phyloP scores from a whole-genome alignment of 1,140 invertebrate species.

The Asbolus verrucosus region DNA sequence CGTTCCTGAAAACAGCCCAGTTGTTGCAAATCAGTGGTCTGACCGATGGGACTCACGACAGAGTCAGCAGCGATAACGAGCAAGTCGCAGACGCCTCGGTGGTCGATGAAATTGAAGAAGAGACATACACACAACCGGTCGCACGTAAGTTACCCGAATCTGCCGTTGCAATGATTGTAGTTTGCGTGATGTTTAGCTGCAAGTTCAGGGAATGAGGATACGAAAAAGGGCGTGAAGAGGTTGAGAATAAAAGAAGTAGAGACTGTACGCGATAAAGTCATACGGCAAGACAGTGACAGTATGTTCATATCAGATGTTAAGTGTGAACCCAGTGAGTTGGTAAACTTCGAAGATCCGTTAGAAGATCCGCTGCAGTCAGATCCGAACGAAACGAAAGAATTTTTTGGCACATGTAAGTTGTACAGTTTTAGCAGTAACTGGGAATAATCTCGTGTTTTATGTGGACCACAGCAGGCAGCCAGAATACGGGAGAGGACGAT shows the following conservation, averaged over 20 bases:
- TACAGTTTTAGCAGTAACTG: not conserved
- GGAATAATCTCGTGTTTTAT: not conserved
- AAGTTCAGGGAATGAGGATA: not conserved
- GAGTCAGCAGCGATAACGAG: not conserved
- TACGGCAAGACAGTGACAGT: slow-evolving; percentile 1
- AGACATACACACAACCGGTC: not conserved
- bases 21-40: slow-evolving; percentile 75
- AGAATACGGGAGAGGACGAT: not conserved
- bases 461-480: not conserved
- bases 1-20: slow-evolving; percentile 75
- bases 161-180: too few relatives aligned
- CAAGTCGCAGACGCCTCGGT: not conserved
- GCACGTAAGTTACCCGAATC: not conserved
- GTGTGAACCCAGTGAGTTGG: slow-evolving; percentile 9
- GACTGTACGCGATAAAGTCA: not conserved
- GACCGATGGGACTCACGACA: slow-evolving; percentile 62
- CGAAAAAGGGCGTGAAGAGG: not conserved
- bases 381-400: not conserved
- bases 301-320: slow-evolving; percentile 16
- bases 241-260: not conserved
- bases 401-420: slow-evolving; percentile 6
- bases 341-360: slow-evolving; percentile 3
- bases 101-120: slow-evolving; percentile 5
- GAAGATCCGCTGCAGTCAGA: slow-evolving; percentile 9
- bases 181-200: too few relatives aligned